phyloP scores from a whole-genome alignment of 2,888 invertebrate species.

The Limnephilus marmoratus region DNA sequence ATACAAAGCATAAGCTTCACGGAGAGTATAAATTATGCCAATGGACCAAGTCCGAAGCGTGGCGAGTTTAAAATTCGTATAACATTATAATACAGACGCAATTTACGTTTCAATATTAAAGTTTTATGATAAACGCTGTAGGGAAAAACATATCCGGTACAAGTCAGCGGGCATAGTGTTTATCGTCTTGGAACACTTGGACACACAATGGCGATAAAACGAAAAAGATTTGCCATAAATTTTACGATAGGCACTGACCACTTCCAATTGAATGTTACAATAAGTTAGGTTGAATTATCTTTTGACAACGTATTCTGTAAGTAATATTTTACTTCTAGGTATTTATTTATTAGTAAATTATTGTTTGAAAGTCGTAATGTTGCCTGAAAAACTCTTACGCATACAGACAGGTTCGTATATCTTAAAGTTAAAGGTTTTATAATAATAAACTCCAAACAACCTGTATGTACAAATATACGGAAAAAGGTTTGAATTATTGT shows the following conservation, averaged over 20 bases:
- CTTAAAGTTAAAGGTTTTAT: background rate
- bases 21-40: slow-evolving; percentile 40
- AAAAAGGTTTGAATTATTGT: background rate
- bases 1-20: slow-evolving; percentile 21
- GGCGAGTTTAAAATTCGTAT: slow-evolving; percentile 54
- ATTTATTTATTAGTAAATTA: background rate
- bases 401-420: background rate
- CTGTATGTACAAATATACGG: background rate
- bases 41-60: slow-evolving; percentile 24
- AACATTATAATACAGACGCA: slow-evolving; percentile 59
- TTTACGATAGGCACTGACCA: background rate
- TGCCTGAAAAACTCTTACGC: background rate
- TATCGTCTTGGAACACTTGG: slow-evolving; percentile 42
- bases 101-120: slow-evolving; percentile 51
- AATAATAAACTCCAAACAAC: background rate
- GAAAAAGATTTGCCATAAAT: background rate
- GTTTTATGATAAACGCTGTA: slow-evolving; percentile 63
- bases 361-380: background rate
- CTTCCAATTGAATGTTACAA: background rate
- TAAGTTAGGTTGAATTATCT: background rate
- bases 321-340: background rate
- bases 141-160: slow-evolving; percentile 68
- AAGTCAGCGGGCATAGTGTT: slow-evolving; percentile 4
- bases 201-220: background rate
- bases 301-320: background rate